phyloP scores from a whole-genome alignment of 2,113 vertebrate genomes.

The Bubo bubo region DNA sequence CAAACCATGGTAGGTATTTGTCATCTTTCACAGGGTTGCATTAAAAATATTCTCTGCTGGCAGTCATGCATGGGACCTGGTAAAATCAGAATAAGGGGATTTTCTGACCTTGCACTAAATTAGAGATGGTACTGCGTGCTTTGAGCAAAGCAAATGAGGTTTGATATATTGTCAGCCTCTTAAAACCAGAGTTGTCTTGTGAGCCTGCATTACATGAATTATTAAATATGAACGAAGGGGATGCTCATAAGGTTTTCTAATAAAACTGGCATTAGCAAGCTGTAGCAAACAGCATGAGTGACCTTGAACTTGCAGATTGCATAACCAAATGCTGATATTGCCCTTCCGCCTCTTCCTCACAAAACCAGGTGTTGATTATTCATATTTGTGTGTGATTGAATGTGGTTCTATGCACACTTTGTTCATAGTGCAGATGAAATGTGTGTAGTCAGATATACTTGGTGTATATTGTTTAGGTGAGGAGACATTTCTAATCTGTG shows the following conservation, averaged over 20 bases:
- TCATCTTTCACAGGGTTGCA: neutral
- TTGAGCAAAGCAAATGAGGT: slow-evolving; percentile 58
- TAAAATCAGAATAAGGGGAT: neutral
- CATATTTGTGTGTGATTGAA: neutral
- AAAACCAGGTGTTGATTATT: neutral
- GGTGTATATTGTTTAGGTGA: neutral
- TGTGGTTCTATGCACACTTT: neutral
- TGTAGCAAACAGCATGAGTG: slow-evolving; percentile 32
- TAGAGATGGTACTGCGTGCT: neutral
- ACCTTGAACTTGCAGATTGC: slow-evolving; percentile 67
- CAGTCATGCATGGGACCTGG: neutral
- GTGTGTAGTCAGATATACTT: neutral
- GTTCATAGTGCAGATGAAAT: neutral
- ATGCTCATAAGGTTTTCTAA: slow-evolving; percentile 79
- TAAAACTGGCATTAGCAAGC: slow-evolving; percentile 71
- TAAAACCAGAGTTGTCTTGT: slow-evolving; percentile 69
- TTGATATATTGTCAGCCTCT: slow-evolving; percentile 73
- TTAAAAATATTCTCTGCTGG: neutral
- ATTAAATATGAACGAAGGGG: slow-evolving; percentile 72
- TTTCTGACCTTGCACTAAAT: slow-evolving; percentile 44
- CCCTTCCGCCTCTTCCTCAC: neutral
- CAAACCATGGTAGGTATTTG: slow-evolving; percentile 78
- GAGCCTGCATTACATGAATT: slow-evolving; percentile 78
- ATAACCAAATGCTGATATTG: neutral
- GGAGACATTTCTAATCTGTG: neutral